phyloP scores from a whole-genome alignment of 1,140 invertebrate species.

The Gonatopus flavifemur region DNA sequence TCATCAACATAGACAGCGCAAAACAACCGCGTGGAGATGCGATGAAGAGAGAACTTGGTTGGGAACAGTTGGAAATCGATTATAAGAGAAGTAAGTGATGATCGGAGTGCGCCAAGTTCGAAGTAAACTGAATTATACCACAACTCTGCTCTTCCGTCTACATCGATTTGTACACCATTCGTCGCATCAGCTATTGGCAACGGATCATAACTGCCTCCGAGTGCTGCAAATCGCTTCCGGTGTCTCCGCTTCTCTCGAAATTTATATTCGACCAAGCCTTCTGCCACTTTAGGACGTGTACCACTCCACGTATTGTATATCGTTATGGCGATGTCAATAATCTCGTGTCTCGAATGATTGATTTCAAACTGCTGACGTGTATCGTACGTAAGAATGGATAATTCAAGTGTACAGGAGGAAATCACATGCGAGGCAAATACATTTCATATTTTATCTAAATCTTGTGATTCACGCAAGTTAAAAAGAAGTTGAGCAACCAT shows the following conservation, averaged over 20 bases:
- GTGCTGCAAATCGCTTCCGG: constrained; percentile 48
- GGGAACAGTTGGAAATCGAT: too few species aligned
- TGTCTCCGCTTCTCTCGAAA: constrained; percentile 40
- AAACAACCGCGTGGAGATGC: too few species aligned
- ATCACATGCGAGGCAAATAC: too few species aligned
- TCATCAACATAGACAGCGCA: too few species aligned
- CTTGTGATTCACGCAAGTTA: too few species aligned
- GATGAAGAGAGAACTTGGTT: too few species aligned
- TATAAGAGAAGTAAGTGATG: too few species aligned
- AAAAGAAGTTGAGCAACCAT: too few species aligned
- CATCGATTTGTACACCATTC: constrained; percentile 50
- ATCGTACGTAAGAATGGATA: background rate
- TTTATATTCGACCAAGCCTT: constrained; percentile 45
- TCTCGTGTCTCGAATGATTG: background rate
- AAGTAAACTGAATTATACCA: constrained; percentile 45
- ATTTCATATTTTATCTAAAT: too few species aligned
- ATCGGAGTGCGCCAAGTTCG: constrained; percentile 38
- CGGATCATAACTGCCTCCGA: constrained; percentile 48
- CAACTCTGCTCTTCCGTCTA: constrained; percentile 26
- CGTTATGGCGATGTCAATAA: background rate
- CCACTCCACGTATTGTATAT: background rate
- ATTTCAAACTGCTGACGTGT: background rate
- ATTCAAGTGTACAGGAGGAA: background rate
- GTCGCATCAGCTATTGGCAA: constrained; percentile 51
- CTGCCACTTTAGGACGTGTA: constrained; percentile 8